Conservation (phyloP, 2,113 vertebrate species). For the Amphiprion percula region DNA sequence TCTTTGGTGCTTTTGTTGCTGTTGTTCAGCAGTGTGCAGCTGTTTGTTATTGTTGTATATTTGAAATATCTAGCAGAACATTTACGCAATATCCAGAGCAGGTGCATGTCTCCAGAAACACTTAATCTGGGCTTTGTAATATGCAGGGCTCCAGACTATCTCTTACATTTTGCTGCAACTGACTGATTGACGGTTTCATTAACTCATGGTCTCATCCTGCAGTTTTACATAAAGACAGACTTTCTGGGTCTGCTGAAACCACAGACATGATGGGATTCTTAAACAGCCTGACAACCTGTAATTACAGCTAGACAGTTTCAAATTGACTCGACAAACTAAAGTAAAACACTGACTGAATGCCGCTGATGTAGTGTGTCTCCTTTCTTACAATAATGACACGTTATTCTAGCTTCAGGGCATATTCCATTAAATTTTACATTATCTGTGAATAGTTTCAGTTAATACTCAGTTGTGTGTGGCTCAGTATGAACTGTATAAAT, state of each 20-base stretch:
- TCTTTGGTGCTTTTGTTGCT: constrained; percentile 2
- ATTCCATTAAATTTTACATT: too few species aligned
- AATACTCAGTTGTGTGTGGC: too few species aligned
- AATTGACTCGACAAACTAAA: too few species aligned
- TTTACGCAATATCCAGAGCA: not conserved
- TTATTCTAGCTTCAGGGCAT: too few species aligned
- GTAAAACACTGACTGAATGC: too few species aligned
- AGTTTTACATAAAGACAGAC: constrained; percentile 8
- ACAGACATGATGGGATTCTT: not conserved
- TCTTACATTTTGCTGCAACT: not conserved
- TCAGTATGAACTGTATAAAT: too few species aligned
- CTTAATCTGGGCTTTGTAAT: constrained; percentile 16
- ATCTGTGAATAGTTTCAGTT: too few species aligned
- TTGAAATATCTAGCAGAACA: not conserved
- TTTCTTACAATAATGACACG: too few species aligned
- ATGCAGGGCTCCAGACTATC: constrained; percentile 1
- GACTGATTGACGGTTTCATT: constrained; percentile 39
- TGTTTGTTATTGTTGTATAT: constrained; percentile 7
- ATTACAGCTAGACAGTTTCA: not conserved
- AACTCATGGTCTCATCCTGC: constrained; percentile 20
- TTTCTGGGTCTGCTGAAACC: not conserved
- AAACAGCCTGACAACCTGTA: not conserved
- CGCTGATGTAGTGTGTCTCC: too few species aligned
- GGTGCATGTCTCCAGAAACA: not conserved
- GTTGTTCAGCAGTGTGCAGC: not conserved